These are phyloP conservation scores for Elgonia sp. DNA, from an alignment of 2,888 invertebrate genomes.

Conservation along the genomic window DNA sequence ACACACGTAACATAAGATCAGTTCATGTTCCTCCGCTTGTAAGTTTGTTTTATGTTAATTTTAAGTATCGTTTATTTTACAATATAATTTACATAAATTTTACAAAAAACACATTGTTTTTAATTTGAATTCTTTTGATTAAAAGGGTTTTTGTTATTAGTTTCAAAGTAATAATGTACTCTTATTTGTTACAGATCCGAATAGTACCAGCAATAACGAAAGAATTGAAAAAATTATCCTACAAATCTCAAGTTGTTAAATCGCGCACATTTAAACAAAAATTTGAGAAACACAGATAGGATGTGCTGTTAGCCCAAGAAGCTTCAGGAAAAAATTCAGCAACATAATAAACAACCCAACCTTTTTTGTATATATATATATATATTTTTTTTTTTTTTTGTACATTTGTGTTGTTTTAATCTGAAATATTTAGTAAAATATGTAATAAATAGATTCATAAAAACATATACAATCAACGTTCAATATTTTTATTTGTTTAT, in stretches of 20 bases:
- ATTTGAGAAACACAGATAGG: slow-evolving; percentile 87
- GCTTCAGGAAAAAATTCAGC: slow-evolving; percentile 77
- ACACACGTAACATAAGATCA: slow-evolving; percentile 90
- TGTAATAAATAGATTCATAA: too few species aligned
- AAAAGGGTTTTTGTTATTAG: background rate
- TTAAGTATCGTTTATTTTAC: background rate
- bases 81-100: background rate
- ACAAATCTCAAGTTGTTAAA: slow-evolving; percentile 41
- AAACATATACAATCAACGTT: background rate
- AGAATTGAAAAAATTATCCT: slow-evolving; percentile 85
- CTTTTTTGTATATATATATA: too few species aligned
- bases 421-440: too few species aligned
- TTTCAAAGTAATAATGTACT: background rate
- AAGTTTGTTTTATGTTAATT: slow-evolving; percentile 75
- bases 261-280: slow-evolving; percentile 85
- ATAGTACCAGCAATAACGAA: slow-evolving; percentile 87
- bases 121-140: too few species aligned
- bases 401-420: too few species aligned
- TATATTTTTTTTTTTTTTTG: too few species aligned
- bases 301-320: slow-evolving; percentile 79
- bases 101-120: background rate
- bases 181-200: slow-evolving; percentile 87
- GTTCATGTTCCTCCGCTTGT: slow-evolving; percentile 89
- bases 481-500: background rate
- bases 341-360: too few species aligned